Percentiles rank a stretch among this genome's conserved stretches.
Evolutionary conservation across 1,140 invertebrate genomes (phyloP).

Genomic region (Drosophila paulistorum): DNA sequence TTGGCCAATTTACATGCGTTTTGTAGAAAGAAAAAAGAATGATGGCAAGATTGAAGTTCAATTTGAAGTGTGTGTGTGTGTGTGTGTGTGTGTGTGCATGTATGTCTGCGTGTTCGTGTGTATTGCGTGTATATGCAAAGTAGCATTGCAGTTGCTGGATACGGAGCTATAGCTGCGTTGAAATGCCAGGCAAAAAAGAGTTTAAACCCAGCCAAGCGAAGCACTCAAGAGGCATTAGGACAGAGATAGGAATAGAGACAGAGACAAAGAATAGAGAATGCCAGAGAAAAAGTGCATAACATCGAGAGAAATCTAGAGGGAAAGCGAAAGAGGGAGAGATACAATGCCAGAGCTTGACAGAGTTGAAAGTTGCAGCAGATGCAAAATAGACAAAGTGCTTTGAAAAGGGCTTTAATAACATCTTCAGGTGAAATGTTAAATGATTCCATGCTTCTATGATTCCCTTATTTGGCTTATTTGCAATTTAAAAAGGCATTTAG

Average conservation of each 20-base stretch:
- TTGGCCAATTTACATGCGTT: slow-evolving; percentile 78
- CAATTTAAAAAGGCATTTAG: slow-evolving; percentile 58
- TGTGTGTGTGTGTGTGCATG: background rate
- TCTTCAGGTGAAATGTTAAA: slow-evolving; percentile 28
- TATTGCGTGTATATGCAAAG: slow-evolving; percentile 58
- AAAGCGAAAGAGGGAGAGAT: slow-evolving; percentile 5
- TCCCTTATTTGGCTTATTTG: slow-evolving; percentile 55
- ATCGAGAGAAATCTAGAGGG: slow-evolving; percentile 8
- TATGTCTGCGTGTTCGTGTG: background rate
- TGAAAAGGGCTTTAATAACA: slow-evolving; percentile 56
- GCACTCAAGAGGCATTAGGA: slow-evolving; percentile 73
- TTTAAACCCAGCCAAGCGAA: slow-evolving; percentile 72
- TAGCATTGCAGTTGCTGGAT: slow-evolving; percentile 49
- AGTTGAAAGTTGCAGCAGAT: slow-evolving; percentile 26
- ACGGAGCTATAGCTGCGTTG: slow-evolving; percentile 49
- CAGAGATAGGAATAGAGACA: slow-evolving; percentile 28
- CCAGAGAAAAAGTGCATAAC: background rate
- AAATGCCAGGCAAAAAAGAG: slow-evolving; percentile 68
- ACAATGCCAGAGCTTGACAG: slow-evolving; percentile 4
- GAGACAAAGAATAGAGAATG: slow-evolving; percentile 5
- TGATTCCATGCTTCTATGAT: slow-evolving; percentile 25
- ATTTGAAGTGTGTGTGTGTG: slow-evolving; percentile 36
- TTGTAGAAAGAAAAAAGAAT: slow-evolving; percentile 45
- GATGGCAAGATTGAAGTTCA: slow-evolving; percentile 66
- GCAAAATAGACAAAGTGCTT: slow-evolving; percentile 20